phyloP scores from a whole-genome alignment of 2,113 vertebrate species.

The Edolisoma coerulescens region DNA sequence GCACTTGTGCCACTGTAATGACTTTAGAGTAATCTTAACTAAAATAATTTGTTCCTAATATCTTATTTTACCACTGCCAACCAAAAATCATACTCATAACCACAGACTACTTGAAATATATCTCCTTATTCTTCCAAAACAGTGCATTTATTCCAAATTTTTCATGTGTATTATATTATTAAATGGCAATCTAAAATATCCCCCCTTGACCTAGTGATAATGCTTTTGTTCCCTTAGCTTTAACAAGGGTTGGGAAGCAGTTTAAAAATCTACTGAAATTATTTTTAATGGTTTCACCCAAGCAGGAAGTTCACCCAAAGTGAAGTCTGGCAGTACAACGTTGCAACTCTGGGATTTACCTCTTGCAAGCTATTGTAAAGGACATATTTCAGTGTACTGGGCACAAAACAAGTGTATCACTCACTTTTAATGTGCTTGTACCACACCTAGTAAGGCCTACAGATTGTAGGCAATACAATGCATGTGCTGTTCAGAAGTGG shows the following conservation, averaged over 20 bases:
- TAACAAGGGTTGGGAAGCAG: not conserved
- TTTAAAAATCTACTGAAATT: not conserved
- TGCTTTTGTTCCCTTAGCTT: not conserved
- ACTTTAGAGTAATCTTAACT: not conserved
- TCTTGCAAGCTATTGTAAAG: not conserved
- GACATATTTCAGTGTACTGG: not conserved
- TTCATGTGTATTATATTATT: not conserved
- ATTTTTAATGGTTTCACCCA: not conserved
- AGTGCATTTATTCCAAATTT: not conserved
- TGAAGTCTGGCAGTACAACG: not conserved
- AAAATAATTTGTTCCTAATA: not conserved
- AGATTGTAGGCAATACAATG: not conserved
- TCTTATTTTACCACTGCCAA: not conserved
- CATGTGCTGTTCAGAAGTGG: fast-evolving
- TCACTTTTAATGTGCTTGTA: not conserved
- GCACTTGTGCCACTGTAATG: not conserved
- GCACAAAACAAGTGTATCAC: not conserved
- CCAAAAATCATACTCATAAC: not conserved
- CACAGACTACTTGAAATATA: not conserved
- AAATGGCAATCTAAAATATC: not conserved
- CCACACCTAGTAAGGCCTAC: fast-evolving
- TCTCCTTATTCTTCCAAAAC: not conserved
- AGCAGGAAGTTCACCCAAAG: not conserved
- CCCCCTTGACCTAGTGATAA: not conserved
- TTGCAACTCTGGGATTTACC: not conserved